Evolutionary conservation across 2,888 invertebrate genomes (phyloP), one percentile per base, ranked within the genome.

Genomic region (Carcina quercana): DNA sequence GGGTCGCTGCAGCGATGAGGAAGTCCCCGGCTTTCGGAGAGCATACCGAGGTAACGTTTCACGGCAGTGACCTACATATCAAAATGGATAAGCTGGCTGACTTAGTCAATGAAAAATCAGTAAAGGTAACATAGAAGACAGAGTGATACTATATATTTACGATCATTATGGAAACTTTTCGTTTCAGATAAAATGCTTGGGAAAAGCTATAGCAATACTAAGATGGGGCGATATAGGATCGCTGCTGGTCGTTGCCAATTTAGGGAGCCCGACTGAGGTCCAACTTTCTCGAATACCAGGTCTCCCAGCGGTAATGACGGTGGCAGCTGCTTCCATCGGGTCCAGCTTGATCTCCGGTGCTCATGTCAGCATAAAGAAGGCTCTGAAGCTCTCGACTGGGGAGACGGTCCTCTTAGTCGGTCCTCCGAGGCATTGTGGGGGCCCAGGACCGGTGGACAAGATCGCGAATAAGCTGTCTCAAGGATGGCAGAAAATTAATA

Each of bases 141-240:
- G 11, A 11, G 8, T 7, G 3, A 3, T 20, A 20, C 20, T 2
- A 2, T 20, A n/a, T 19, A 19, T 8, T 6, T 19, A 10, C 3
- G n/a, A 5, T 20, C 8, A 20, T 7, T n/a, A 6, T 3, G 6
- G 3, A 8, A 10, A 4, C 8, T 6, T 24, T 24, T 11, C 24
- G 6, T 65, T 67, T 34, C 58, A 87, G 70, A 86, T 88, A 36
- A 87, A 86, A 34, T 87, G 88, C 32, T 76, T 88, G 25, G 87
- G 87, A 33, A 73, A 64, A 3, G 72, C 72, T 0, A 33, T 80
- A 17, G 61, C 66, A 2, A 45, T 82, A 1, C 45, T 82, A 3
- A 53, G 80, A 34, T 82, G 83, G 83, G 83, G 82, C 4, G 63
- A 68, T 0, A 33, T 51, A 0, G 80, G 79, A 2, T 71, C 75